Evolutionary conservation across 2,113 vertebrate species (phyloP).

Genomic region (Silurus meridionalis): DNA sequence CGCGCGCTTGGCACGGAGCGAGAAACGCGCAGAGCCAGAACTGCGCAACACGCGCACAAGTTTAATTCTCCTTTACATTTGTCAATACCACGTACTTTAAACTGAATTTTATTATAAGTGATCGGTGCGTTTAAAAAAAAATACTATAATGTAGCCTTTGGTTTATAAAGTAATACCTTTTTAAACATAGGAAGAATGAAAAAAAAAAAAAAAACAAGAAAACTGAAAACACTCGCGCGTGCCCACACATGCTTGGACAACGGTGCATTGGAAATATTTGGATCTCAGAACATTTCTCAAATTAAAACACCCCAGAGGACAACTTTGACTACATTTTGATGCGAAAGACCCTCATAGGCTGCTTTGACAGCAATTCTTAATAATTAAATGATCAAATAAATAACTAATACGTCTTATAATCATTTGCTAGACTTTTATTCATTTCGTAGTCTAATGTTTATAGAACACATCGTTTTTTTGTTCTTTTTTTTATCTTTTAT

Average conservation of each 20-base stretch:
- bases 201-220: no score
- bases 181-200: no score
- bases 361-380: not conserved
- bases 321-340: not conserved
- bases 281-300: not conserved
- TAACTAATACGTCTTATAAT: not conserved
- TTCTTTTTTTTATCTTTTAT: not conserved
- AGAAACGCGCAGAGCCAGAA: not conserved
- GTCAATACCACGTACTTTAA: not conserved
- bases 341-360: not conserved
- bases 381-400: not conserved
- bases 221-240: no score
- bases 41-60: not conserved
- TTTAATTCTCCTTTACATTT: not conserved
- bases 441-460: not conserved
- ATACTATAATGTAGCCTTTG: not conserved
- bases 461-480: not conserved
- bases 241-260: no score
- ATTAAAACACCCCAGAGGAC: not conserved
- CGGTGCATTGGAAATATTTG: no score
- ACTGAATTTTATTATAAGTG: not conserved
- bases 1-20: constrained; percentile 20
- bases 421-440: not conserved
- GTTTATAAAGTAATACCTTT: no score
- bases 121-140: not conserved